Evolutionary conservation across 2,888 invertebrate species (phyloP).

Genomic region (Tinea pellionella): DNA sequence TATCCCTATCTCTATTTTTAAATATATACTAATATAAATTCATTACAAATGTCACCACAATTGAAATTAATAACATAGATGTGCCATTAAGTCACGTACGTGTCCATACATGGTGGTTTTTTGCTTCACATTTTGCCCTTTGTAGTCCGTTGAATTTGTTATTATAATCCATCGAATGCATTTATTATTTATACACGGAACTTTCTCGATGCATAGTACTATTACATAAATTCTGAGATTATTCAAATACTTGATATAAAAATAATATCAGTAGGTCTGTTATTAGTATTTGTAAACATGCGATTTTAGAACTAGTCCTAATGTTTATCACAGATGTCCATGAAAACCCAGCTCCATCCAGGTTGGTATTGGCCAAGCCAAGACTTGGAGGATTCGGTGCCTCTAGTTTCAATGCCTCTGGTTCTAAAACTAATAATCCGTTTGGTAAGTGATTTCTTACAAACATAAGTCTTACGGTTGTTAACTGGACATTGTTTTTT

Average conservation of each 20-base stretch:
- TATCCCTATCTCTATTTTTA: neutral
- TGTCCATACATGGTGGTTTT: neutral
- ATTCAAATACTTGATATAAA: too few relatives aligned
- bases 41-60: neutral
- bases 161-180: neutral
- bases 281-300: neutral
- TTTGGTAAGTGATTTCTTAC: neutral
- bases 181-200: neutral
- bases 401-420: constrained; percentile 39
- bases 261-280: neutral
- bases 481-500: neutral
- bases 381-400: constrained; percentile 55
- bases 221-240: too few relatives aligned
- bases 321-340: constrained; percentile 27
- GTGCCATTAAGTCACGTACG: neutral
- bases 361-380: constrained; percentile 56
- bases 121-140: neutral
- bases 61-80: neutral
- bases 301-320: neutral
- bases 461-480: too few relatives aligned
- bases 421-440: constrained; percentile 30
- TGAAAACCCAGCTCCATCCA: constrained; percentile 50
- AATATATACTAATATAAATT: neutral
- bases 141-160: neutral
- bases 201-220: neutral